Base-by-base conservation (phyloP, 1,140 invertebrate genomes). In the Macrobrachium rosenbergii region DNA sequence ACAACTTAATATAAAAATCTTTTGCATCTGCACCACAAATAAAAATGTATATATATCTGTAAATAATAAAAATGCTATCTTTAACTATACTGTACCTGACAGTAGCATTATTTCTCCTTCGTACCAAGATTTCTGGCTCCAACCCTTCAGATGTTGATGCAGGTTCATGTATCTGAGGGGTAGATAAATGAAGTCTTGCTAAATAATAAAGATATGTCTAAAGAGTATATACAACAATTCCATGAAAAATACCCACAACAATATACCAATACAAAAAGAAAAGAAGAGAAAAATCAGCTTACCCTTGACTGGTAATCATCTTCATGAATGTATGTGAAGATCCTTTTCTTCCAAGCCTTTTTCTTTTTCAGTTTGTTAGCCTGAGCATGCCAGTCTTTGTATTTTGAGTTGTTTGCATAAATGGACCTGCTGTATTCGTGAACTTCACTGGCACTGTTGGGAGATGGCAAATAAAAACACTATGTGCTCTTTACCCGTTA, bases 311-410 rank as follows among this genome's bases (percentile, higher is more conserved):
- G 82, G 52, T 75, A 83, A 76, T 83, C 62, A 83, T 83, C 72
- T 43, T 83, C 23, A 19, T 83, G 82, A 28, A 76, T 76, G n/a
- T 83, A 83, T 5, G 82, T 83, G 43, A 83, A 83, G 62, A 83
- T 83, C 12, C 82, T 67, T 72, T 43, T 72, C 69, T 17, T 72
- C 69, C 69, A 72, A 8, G 23, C 23, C 19, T 76, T 67, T 8
- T 43, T 19, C 37, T 83, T 83, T 17, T 72, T 69, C 43, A 73
- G 37, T 37, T 83, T 83, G 8, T 45, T 63, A 28, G 82, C 82
- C 58, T 83, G 82, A n/a, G 75, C 73, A 45, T 83, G 72, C 14
- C 59, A 37, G 2, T 58, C 21, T 37, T 59, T 83, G 72, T 76
- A 62, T 43, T 83, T 75, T n/a, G 52, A 58, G 45, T 83, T 73